Conservation (phyloP, 2,113 vertebrate genomes). For the Thamnophis sirtalis region DNA sequence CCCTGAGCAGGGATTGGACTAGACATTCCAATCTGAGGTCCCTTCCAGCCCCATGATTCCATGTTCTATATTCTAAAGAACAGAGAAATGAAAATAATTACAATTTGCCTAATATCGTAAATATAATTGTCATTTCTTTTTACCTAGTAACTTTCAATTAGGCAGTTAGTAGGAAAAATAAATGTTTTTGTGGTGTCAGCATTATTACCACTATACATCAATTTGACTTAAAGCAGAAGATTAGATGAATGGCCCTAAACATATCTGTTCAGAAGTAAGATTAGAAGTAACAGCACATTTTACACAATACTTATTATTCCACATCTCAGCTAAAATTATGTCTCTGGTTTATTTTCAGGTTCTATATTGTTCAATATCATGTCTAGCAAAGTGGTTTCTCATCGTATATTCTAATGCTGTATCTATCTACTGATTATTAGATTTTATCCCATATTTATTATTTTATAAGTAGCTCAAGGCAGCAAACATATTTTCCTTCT, state of each 20-base stretch:
- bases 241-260: background rate
- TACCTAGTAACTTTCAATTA: background rate
- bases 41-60: too few species aligned
- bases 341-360: background rate
- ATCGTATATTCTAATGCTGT: background rate
- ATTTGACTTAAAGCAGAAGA: background rate
- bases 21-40: too few species aligned
- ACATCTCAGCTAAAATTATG: background rate
- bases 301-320: background rate
- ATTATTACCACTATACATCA: background rate
- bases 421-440: background rate
- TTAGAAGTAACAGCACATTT: background rate
- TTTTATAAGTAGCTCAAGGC: background rate
- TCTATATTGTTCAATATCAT: background rate
- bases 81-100: background rate
- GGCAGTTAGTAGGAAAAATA: background rate
- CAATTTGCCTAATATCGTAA: background rate
- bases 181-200: background rate
- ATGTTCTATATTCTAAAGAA: too few species aligned
- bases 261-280: background rate
- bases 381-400: background rate
- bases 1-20: too few species aligned
- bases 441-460: background rate
- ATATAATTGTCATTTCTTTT: background rate
- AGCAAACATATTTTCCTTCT: background rate